phyloP scores from a whole-genome alignment of 2,888 invertebrate species.

The Sisyra nigra region DNA sequence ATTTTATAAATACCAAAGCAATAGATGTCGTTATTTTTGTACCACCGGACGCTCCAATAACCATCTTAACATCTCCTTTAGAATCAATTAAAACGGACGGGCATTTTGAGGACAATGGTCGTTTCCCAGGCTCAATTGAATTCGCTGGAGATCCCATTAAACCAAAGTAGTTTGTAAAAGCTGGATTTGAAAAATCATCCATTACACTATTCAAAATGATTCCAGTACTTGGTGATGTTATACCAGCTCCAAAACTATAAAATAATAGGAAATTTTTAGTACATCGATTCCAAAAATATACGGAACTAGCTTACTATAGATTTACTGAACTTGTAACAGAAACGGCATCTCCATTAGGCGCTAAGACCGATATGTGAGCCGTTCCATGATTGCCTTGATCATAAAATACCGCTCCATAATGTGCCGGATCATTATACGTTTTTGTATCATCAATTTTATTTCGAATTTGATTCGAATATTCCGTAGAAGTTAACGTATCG shows the following conservation, averaged over 20 bases:
- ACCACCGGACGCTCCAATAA: constrained; percentile 72
- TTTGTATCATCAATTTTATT: constrained; percentile 42
- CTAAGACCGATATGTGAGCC: constrained; percentile 74
- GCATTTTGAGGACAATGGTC: constrained; percentile 75
- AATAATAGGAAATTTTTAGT: constrained; percentile 6
- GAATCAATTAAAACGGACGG: constrained; percentile 61
- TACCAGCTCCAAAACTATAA: constrained; percentile 67
- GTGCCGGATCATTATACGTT: constrained; percentile 43
- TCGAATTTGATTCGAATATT: constrained; percentile 41
- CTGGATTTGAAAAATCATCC: constrained; percentile 84
- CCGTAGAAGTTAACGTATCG: constrained; percentile 39
- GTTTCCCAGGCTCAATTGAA: constrained; percentile 61
- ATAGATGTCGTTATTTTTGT: constrained; percentile 64
- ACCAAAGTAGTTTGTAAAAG: constrained; percentile 49
- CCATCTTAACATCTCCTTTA: constrained; percentile 47
- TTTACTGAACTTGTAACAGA: constrained; percentile 68
- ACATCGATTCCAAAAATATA: background rate
- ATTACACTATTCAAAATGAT: constrained; percentile 91
- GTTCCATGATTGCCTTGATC: constrained; percentile 58
- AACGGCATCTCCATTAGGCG: constrained; percentile 79
- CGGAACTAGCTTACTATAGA: constrained; percentile 18
- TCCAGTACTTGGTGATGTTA: constrained; percentile 63
- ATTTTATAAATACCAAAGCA: constrained; percentile 33
- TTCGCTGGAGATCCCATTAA: constrained; percentile 66
- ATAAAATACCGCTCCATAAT: constrained; percentile 51